Base-by-base conservation (phyloP, 1,140 invertebrate genomes). In the Hypothenemus hampei region DNA sequence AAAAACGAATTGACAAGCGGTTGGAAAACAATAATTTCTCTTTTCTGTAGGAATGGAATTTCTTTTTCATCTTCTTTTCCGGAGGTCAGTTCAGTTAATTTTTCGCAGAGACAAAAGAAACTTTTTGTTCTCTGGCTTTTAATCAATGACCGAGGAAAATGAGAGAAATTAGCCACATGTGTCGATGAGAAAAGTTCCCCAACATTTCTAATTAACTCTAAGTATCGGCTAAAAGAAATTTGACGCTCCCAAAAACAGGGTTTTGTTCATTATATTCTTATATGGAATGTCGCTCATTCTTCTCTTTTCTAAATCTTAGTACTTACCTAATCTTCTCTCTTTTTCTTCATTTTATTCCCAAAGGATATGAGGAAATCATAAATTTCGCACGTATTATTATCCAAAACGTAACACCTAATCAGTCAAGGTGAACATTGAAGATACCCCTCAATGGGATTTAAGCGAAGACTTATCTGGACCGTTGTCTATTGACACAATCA, bases 201-300 rank as follows among this genome's bases (percentile, higher is more conserved):
- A 45, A 45, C 43, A 45, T 45, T 45, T 45, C 43, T 45, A 45
- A 45, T 45, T 45, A 45, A 45, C 43, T 19, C 24, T 45, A 45
- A 45, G 43, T 45, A 45, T 45, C 23, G 43, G 24, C 33, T 18
- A 45, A 6, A n/a, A 29, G 6, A 29, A n/a, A 29, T 7, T 29
- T 29, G 6, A 6, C n/a, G 26, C 26, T 29, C n/a, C 6, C 26
- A 29, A 29, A 29, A 29, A 6, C n/a, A 7, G 26, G n/a, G n/a
- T n/a, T n/a, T n/a, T n/a, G n/a, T n/a, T n/a, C n/a, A n/a, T n/a
- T n/a, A 29, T 7, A 29, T 29, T 29, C 26, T n/a, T n/a, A 29
- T 29, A 29, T 6, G 26, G n/a, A 29, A 6, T 29, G 26, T 7
- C 26, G n/a, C n/a, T n/a, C n/a, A n/a, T n/a, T n/a, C n/a, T n/a